Base-by-base conservation (phyloP, 2,797 vertebrate genomes). In the Vireo griseus region DNA sequence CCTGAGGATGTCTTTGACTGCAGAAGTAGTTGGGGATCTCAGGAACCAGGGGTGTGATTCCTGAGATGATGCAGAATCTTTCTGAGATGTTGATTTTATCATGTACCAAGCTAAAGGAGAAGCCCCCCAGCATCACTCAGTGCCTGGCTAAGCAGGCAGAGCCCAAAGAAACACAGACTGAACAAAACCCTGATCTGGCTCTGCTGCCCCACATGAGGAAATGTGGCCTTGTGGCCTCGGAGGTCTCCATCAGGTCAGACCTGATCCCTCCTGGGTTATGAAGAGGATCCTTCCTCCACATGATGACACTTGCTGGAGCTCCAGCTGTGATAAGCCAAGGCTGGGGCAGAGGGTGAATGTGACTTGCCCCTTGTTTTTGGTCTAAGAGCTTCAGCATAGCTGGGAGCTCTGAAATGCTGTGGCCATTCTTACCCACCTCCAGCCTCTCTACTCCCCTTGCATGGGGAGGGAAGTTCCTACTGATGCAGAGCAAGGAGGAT, bases 1-100 rank as follows among this genome's bases (percentile, higher is more conserved):
- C 91, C 83, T 93, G 86, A 93, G 86, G 92, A 91, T 66, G 89
- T 76, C 91, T 88, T 75, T 4, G 16, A 62, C 58, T 92, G 74
- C 84, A 93, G 78, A 86, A 42, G 51, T 92, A 52, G 62, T 62
- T 88, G 73, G 31, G 85, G 91, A 84, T 68, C 80, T 93, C 62
- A 37, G 55, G 82, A 92, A 67, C 4, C 16, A 63, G 48, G 67
- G 33, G 2, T 72, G 45, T 65, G 65, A 86, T 67, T 87, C 61
- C 86, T 61, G 73, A 63, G 80, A 39, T 40, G 80, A 11, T 37
- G 50, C 40, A 86, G 90, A 61, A 39, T 12, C 55, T 86, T 74
- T 50, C 50, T 31, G 65, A 69, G 61, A 48, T 25, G 48, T 50
- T 52, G 52, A 57, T 80, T 94, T 73, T 51, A 51, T 79, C 65